Evolutionary conservation across 2,797 vertebrate genomes (phyloP), one percentile per base, ranked within the genome.

Genomic region (Coregonus suidteri): DNA sequence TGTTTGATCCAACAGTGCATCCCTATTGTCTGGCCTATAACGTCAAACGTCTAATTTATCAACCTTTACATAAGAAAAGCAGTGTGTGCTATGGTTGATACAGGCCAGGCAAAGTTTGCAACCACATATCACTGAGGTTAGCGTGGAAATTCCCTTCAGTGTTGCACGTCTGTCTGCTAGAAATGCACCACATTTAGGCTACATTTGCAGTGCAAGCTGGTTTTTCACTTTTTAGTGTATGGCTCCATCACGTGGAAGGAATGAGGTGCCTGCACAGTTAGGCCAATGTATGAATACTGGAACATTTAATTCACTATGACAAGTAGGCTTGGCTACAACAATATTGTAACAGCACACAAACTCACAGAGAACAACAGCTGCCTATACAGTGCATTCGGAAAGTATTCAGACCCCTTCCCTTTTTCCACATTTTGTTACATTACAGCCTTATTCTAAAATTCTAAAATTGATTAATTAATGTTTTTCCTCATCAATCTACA

Each of bases 101-200:
- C 30, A 18, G 31, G 1, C 70, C 70, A 72, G 41, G 65, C 51
- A 66, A 73, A 53, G 51, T 15, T 35, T 64, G 59, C 59, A 30
- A 64, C 4, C 51, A 31, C 5, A 14, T 53, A 64, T 16, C 6
- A 20, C 15, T 34, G 52, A 37, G 18, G 31, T 25, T 71, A 30
- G 35, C 62, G 73, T 47, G 69, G 56, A 74, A 74, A 74, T 65
- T 41, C 76, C 53, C 77, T 78, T 73, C 71, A 81, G 75, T 70
- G 56, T 54, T 37, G 62, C 68, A 74, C 13, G 35, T n/a, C 59
- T 30, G 6, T 69, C 52, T 31, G 15, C 11, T 75, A n/a, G 70
- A 73, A 81, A 78, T 56, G 74, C 67, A 73, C 73, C 64, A 73
- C 64, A 62, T 47, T 47, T 47, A 70, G 6, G 3, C 9, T 47